Percentiles rank a stretch among this genome's conserved stretches.
Evolutionary conservation across 2,797 vertebrate species (phyloP).

Genomic region (Platalea minor): DNA sequence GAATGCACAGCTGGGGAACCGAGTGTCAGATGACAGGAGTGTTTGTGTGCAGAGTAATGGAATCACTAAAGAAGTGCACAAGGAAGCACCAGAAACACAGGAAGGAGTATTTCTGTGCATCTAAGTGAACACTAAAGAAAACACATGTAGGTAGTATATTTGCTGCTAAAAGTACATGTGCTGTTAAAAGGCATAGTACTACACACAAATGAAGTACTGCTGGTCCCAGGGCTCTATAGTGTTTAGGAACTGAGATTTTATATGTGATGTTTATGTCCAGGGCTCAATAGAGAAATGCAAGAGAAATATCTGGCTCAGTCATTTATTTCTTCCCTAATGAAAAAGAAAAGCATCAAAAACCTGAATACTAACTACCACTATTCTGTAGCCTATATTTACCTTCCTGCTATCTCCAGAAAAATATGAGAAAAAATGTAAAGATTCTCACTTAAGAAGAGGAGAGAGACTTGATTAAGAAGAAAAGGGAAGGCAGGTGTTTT

Average conservation of each 20-base stretch:
- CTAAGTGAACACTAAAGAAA: not conserved
- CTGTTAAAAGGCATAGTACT: not conserved
- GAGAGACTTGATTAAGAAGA: not conserved
- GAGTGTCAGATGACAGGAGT: not conserved
- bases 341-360: not conserved
- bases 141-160: not conserved
- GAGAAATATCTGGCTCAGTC: not conserved
- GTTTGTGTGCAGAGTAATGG: not conserved
- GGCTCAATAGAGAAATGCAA: not conserved
- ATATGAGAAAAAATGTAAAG: not conserved
- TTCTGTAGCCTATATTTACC: not conserved
- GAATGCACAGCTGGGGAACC: not conserved
- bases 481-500: not conserved
- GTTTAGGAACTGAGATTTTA: not conserved
- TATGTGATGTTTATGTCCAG: not conserved
- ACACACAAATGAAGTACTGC: not conserved
- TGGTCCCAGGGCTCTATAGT: not conserved
- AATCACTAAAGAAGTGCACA: fast-evolving
- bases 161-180: not conserved
- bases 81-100: not conserved
- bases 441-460: not conserved
- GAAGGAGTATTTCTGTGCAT: not conserved
- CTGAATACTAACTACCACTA: not conserved
- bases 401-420: not conserved
- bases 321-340: not conserved